A percentile compares a stretch with the other conserved stretches of the same genome.
phyloP scores from a whole-genome alignment of 2,113 vertebrate species.

The Aspidoscelis tigris region DNA sequence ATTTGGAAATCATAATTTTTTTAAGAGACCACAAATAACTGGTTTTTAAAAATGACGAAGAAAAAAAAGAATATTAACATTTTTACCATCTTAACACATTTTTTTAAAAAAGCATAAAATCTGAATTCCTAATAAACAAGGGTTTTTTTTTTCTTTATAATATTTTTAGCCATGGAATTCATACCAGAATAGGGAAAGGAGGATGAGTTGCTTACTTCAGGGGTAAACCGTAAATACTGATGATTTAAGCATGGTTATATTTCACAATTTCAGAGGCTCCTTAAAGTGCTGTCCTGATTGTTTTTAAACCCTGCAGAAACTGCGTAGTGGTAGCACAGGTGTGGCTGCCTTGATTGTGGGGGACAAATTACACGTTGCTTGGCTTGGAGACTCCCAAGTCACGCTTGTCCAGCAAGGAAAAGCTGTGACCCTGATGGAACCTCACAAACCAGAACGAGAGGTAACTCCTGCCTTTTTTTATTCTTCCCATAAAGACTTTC shows the following conservation, averaged over 20 bases:
- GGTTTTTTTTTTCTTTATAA: no score
- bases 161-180: no score
- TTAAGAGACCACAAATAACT: no score
- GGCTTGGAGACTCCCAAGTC: constrained; percentile 95
- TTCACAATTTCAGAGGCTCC: not conserved
- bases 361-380: constrained; percentile 83
- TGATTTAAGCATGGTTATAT: not conserved
- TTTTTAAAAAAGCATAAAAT: no score
- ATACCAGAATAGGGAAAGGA: no score
- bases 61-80: no score
- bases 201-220: no score
- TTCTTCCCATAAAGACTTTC: no score
- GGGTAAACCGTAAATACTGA: not conserved
- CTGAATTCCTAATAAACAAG: no score
- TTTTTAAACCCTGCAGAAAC: constrained; percentile 74
- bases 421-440: constrained; percentile 88
- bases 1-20: no score
- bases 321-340: constrained; percentile 91
- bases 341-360: constrained; percentile 84
- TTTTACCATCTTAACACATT: no score
- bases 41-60: no score
- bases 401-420: constrained; percentile 85
- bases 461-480: constrained; percentile 65
- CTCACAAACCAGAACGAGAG: constrained; percentile 94
- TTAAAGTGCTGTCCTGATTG: not conserved